These are phyloP conservation scores for Semnopithecus entellus DNA, from an alignment of 2,113 vertebrate genomes.

Conservation along the genomic window DNA sequence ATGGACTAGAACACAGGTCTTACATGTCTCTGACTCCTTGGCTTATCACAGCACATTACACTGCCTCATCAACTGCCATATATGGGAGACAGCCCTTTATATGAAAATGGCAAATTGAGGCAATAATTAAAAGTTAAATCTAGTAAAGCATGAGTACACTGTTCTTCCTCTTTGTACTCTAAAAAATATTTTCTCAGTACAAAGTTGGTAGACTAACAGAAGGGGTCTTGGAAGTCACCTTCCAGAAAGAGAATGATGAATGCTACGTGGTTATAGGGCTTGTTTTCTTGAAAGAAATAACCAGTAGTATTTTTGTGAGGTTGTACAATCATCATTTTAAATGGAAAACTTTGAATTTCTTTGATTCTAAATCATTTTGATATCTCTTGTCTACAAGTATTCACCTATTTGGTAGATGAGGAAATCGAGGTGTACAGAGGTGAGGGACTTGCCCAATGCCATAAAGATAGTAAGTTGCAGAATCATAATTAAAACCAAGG, in stretches of 20 bases:
- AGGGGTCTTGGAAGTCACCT: not conserved
- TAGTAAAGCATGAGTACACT: not conserved
- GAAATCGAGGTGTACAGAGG: slow-evolving; percentile 36
- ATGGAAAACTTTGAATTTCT: not conserved
- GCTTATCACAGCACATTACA: not conserved
- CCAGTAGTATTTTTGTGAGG: not conserved
- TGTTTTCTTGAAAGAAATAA: not conserved
- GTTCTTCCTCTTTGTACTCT: not conserved
- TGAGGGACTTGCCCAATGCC: not conserved
- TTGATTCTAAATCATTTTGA: slow-evolving; percentile 39
- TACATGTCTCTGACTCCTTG: not conserved
- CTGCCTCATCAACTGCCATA: not conserved
- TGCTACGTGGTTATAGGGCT: not conserved
- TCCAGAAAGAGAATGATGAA: slow-evolving; percentile 35
- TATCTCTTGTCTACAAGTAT: not conserved
- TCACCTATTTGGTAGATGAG: not conserved
- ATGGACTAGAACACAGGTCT: not conserved
- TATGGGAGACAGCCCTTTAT: not conserved
- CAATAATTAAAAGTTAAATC: not conserved
- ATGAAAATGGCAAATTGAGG: not conserved
- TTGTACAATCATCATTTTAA: not conserved
- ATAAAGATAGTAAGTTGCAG: slow-evolving; percentile 38
- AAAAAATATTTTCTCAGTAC: not conserved
- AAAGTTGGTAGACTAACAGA: not conserved
- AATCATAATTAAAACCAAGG: slow-evolving; percentile 31